These are phyloP conservation scores for Harpalus rufipes DNA, from an alignment of 2,888 invertebrate genomes.

Conservation along the genomic window DNA sequence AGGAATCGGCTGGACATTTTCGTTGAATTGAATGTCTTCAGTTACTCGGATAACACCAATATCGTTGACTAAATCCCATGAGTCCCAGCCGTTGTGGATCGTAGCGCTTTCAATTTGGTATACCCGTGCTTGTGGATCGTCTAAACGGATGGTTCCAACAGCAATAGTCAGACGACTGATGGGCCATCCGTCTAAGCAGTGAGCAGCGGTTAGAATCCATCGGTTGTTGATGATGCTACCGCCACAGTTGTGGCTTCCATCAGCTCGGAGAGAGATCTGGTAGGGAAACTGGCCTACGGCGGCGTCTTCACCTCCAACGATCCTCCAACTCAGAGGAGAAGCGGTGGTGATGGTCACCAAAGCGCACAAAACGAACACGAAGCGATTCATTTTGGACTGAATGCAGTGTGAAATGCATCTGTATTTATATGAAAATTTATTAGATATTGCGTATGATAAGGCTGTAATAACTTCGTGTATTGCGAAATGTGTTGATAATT, in stretches of 20 bases:
- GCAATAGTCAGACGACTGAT: slow-evolving; percentile 72
- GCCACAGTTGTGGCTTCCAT: slow-evolving; percentile 77
- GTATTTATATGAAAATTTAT: not conserved
- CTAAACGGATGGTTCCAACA: slow-evolving; percentile 77
- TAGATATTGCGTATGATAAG: not conserved
- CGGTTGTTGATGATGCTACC: slow-evolving; percentile 76
- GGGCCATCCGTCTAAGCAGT: slow-evolving; percentile 76
- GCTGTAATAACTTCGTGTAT: too few species aligned
- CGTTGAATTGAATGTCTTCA: slow-evolving; percentile 65
- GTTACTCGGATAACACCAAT: slow-evolving; percentile 76
- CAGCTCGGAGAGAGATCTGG: slow-evolving; percentile 74
- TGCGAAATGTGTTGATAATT: too few species aligned
- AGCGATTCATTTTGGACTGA: not conserved
- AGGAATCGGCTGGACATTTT: slow-evolving; percentile 70
- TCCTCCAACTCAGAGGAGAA: not conserved
- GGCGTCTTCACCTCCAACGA: not conserved
- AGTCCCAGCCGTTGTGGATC: slow-evolving; percentile 74
- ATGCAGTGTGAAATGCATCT: not conserved
- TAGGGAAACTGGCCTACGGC: not conserved
- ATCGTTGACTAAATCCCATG: slow-evolving; percentile 75
- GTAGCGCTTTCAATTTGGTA: slow-evolving; percentile 75
- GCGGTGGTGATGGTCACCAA: not conserved
- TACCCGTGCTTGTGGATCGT: slow-evolving; percentile 74
- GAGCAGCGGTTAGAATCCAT: slow-evolving; percentile 79
- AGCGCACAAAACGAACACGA: not conserved